These are phyloP conservation scores for Tragopan temminckii DNA, from an alignment of 2,797 vertebrate genomes.

Conservation along the genomic window DNA sequence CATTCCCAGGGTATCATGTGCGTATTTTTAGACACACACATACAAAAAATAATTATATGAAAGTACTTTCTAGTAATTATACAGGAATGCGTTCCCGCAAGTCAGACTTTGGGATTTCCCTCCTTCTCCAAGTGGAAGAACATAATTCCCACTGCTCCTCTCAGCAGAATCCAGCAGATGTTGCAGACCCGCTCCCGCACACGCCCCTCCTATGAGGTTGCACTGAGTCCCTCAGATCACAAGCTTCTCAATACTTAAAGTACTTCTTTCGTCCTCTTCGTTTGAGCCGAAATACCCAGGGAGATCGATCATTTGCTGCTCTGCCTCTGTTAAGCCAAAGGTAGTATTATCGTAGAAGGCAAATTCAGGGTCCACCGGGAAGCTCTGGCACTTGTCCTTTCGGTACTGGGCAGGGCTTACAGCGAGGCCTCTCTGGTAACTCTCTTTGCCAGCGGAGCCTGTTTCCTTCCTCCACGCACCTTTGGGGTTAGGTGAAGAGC, in stretches of 20 bases:
- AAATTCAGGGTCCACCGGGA: slow-evolving; percentile 87
- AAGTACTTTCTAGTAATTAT: slow-evolving; percentile 19
- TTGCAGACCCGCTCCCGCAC: background rate
- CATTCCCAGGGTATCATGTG: background rate
- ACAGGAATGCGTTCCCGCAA: slow-evolving; percentile 11
- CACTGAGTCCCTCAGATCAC: slow-evolving; percentile 75
- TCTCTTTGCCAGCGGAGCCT: slow-evolving; percentile 67
- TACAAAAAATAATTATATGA: background rate
- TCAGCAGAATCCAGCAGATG: background rate
- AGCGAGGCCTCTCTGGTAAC: slow-evolving; percentile 84
- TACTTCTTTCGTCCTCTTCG: slow-evolving; percentile 84
- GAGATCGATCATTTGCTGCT: slow-evolving; percentile 92
- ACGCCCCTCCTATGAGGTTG: background rate
- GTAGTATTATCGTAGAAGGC: slow-evolving; percentile 86
- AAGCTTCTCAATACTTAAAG: slow-evolving; percentile 83
- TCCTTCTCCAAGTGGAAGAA: background rate
- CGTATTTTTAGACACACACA: background rate
- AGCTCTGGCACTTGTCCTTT: slow-evolving; percentile 88
- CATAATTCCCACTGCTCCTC: background rate
- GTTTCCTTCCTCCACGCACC: slow-evolving; percentile 86
- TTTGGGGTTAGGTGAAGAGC: slow-evolving; percentile 90
- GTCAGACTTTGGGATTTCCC: background rate
- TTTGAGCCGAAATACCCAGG: slow-evolving; percentile 86
- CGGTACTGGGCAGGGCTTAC: slow-evolving; percentile 84
- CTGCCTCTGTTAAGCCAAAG: slow-evolving; percentile 90